These are phyloP conservation scores for Mechanitis messenoides DNA, from an alignment of 2,888 invertebrate species.

Conservation along the genomic window DNA sequence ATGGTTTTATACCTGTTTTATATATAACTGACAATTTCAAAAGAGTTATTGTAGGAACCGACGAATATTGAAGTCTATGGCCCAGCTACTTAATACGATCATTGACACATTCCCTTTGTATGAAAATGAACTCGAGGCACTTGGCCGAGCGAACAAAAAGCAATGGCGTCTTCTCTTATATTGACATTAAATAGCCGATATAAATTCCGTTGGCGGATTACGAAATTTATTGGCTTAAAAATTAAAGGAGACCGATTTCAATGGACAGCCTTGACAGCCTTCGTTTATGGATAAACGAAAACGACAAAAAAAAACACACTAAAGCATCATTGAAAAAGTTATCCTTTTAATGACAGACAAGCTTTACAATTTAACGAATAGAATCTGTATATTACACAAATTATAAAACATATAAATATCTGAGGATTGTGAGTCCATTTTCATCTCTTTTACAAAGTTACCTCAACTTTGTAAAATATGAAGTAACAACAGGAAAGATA, in stretches of 20 bases:
- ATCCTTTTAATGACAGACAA: conserved; percentile 35
- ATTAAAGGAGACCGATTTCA: conserved; percentile 75
- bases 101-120: conserved; percentile 67
- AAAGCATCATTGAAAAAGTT: conserved; percentile 53
- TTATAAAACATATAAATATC: too few species aligned
- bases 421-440: too few species aligned
- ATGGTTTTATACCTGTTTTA: too few species aligned
- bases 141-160: conserved; percentile 53
- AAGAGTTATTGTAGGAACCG: too few species aligned
- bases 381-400: background rate
- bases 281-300: conserved; percentile 58
- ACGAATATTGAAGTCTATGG: background rate
- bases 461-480: too few species aligned
- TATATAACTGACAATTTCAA: background rate
- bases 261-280: conserved; percentile 65
- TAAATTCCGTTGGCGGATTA: conserved; percentile 74
- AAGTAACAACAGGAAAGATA: too few species aligned
- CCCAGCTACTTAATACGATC: conserved; percentile 37
- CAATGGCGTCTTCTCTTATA: conserved; percentile 51
- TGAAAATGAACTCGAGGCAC: conserved; percentile 61
- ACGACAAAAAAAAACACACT: conserved; percentile 47
- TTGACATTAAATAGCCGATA: conserved; percentile 73
- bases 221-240: conserved; percentile 74
- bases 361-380: conserved; percentile 35
- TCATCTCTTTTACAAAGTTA: too few species aligned